Evolutionary conservation across 2,888 invertebrate species (phyloP).

Genomic region (Xylota segnis): DNA sequence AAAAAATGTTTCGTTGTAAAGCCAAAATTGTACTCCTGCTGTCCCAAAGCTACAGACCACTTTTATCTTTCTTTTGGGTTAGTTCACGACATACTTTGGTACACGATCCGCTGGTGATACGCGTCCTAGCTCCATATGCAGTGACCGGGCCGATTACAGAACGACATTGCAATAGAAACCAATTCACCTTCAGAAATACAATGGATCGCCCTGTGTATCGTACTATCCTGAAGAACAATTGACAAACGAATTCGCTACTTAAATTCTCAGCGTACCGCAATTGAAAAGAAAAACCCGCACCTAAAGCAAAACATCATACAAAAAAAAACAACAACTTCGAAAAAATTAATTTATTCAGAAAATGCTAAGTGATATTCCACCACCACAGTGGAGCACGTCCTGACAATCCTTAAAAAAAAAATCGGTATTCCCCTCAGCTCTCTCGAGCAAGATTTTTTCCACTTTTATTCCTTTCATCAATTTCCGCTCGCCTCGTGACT

Average conservation of each 20-base stretch:
- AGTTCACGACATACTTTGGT: too few relatives aligned
- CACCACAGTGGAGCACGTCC: not conserved
- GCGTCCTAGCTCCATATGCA: too few relatives aligned
- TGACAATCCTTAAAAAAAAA: slow-evolving; percentile 4
- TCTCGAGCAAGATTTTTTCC: not conserved
- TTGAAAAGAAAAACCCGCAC: not conserved
- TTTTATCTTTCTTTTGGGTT: too few relatives aligned
- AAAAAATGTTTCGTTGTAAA: too few relatives aligned
- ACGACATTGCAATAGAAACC: not conserved
- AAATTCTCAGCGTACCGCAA: slow-evolving; percentile 7
- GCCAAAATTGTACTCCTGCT: too few relatives aligned
- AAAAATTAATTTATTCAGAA: slow-evolving; percentile 24
- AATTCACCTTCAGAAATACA: not conserved
- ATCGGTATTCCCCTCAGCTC: slow-evolving; percentile 1
- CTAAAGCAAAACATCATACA: not conserved
- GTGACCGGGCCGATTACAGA: not conserved
- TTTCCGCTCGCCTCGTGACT: slow-evolving; percentile 31
- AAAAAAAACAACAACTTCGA: not conserved
- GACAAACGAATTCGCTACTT: slow-evolving; percentile 14
- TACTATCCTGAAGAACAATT: not conserved
- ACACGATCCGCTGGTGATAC: too few relatives aligned
- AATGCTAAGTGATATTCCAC: slow-evolving; percentile 4
- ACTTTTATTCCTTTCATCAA: slow-evolving; percentile 30
- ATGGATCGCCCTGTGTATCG: not conserved
- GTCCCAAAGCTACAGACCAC: too few relatives aligned